Evolutionary conservation across 2,888 invertebrate genomes (phyloP), one percentile per base, ranked within the genome.

Genomic region (Lithosia quadra): DNA sequence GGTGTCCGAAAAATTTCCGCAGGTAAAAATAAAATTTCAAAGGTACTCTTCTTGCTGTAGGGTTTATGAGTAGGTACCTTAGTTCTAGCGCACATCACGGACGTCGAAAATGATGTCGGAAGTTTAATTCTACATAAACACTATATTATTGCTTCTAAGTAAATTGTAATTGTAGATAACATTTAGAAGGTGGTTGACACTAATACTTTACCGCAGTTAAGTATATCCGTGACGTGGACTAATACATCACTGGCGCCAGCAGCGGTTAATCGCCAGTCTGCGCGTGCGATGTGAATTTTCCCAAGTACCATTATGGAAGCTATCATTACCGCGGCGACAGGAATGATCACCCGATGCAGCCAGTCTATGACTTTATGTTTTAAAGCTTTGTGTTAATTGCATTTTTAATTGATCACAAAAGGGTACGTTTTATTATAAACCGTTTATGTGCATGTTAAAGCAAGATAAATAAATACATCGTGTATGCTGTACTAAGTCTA

Each of bases 291-390:
- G 92, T 85, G 90, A 90, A 92, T 93, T 94, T 93, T 89, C 92
- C 90, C 88, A 86, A 83, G 82, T 79, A 85, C 87, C 88, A 90
- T 92, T 90, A 90, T 90, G 92, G 91, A 92, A 93, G 91, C 91
- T 91, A 90, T 93, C 92, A 93, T 94, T 94, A 92, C 84, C 84
- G 78, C 83, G 91, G 91, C 92, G 92, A 92, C 93, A 88, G 90
- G 88, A 89, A 87, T 90, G 91, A 88, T 89, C 88, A 84, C 84
- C 82, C 77, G 82, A 81, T 81, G 82, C 80, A 85, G 87, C 87
- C 84, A 85, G 88, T 85, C 85, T 81, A 83, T 77, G 78, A 77
- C 82, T 83, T 78, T 77, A 83, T 85, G 85, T 82, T 84, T 86
- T 82, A 81, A 84, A 85, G 80, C 79, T 78, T 74, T 74, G 75